A percentile compares a stretch with the other conserved stretches of the same genome.
Evolutionary conservation across 1,140 invertebrate species (phyloP).

Genomic region (Dinothrombium tinctorium): DNA sequence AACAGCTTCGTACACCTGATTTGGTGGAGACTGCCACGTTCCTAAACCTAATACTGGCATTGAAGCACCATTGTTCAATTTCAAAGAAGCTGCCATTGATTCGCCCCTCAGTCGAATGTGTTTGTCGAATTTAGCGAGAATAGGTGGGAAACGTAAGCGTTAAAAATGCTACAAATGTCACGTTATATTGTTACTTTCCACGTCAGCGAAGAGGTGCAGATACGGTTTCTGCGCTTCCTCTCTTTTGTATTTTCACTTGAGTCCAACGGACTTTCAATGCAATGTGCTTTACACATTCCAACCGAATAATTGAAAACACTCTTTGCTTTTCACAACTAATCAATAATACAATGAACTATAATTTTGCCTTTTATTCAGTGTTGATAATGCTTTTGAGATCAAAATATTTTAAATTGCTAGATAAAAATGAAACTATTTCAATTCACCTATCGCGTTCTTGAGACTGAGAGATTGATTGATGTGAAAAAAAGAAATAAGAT

Average conservation of each 20-base stretch:
- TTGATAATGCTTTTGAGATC: too few relatives aligned
- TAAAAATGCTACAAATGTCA: background rate
- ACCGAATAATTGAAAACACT: too few relatives aligned
- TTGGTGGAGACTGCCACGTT: conserved; percentile 49
- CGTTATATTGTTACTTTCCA: background rate
- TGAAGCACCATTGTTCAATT: background rate
- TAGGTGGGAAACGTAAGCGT: background rate
- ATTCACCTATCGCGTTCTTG: too few relatives aligned
- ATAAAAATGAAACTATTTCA: too few relatives aligned
- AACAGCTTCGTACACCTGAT: conserved; percentile 43
- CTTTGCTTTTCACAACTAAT: too few relatives aligned
- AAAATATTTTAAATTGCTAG: too few relatives aligned
- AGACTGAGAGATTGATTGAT: too few relatives aligned
- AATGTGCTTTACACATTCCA: too few relatives aligned
- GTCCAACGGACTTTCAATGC: too few relatives aligned
- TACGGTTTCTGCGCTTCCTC: background rate
- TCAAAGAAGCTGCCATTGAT: background rate
- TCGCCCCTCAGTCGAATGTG: background rate
- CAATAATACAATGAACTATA: too few relatives aligned
- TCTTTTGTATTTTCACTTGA: background rate
- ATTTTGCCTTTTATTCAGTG: too few relatives aligned
- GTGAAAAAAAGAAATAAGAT: too few relatives aligned
- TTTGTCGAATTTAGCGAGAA: background rate
- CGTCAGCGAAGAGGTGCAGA: background rate
- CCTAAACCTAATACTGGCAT: conserved; percentile 1